Evolutionary conservation across 2,797 vertebrate genomes (phyloP).

Genomic region (Gambelia wislizenii): DNA sequence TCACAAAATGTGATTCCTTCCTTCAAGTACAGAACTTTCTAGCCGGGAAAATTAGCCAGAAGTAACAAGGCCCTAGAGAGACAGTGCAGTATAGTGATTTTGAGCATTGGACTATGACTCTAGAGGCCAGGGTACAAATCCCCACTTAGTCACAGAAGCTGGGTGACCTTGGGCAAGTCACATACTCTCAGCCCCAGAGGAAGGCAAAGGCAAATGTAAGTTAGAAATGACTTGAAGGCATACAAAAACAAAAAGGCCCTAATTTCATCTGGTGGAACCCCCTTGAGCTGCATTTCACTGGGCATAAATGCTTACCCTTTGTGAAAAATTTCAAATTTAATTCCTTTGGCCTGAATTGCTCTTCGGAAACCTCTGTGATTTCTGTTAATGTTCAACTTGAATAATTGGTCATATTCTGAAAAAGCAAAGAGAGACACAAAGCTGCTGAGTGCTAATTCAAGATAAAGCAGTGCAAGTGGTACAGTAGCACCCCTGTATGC

Average conservation of each 20-base stretch:
- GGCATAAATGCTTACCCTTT: constrained; percentile 88
- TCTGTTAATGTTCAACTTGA: constrained; percentile 93
- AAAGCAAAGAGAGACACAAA: neutral
- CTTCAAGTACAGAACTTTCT: neutral
- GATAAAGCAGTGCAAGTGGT: neutral
- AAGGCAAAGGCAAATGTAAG: too few species aligned
- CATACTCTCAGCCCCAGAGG: too few species aligned
- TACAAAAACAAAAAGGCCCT: neutral
- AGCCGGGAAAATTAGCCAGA: too few species aligned
- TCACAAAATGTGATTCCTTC: neutral
- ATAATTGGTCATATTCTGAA: constrained; percentile 93
- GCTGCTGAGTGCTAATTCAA: neutral
- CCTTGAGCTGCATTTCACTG: neutral
- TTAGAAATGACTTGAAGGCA: too few species aligned
- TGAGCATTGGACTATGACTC: too few species aligned
- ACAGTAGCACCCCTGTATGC: too few species aligned
- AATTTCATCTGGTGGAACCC: neutral
- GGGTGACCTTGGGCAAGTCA: too few species aligned
- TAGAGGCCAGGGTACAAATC: too few species aligned
- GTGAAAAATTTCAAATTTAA: constrained; percentile 96
- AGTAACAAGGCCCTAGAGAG: too few species aligned
- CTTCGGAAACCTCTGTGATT: constrained; percentile 93
- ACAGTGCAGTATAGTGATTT: too few species aligned
- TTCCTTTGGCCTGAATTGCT: constrained; percentile 90
- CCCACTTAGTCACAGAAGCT: too few species aligned